These are phyloP conservation scores for Eulemur mongoz DNA, from an alignment of 2,797 vertebrate genomes.

Conservation along the genomic window DNA sequence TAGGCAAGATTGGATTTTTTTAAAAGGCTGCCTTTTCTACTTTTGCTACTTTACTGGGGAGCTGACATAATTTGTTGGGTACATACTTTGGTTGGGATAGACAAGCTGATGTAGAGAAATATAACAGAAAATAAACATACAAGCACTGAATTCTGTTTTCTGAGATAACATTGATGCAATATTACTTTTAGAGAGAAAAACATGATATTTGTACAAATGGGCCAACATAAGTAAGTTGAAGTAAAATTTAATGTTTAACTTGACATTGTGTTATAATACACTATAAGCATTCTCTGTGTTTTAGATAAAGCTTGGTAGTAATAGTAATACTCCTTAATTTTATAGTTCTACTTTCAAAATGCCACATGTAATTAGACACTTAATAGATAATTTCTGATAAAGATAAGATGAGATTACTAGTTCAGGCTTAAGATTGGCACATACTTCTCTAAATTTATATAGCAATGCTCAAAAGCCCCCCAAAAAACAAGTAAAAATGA, in stretches of 20 bases:
- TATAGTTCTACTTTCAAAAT: conserved; percentile 33
- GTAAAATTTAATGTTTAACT: background rate
- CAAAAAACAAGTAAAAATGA: background rate
- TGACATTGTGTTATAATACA: background rate
- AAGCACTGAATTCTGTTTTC: background rate
- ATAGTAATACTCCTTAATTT: background rate
- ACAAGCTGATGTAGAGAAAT: background rate
- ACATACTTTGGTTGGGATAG: background rate
- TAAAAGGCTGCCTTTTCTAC: background rate
- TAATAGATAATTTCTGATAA: background rate
- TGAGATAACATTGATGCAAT: background rate
- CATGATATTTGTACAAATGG: background rate
- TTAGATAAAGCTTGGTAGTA: background rate
- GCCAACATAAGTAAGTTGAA: background rate
- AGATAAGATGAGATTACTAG: background rate
- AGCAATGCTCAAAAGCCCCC: background rate
- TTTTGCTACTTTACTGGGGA: background rate
- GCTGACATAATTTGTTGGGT: conserved; percentile 34
- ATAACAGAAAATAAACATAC: background rate
- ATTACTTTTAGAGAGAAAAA: background rate
- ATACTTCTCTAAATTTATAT: background rate
- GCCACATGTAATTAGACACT: background rate
- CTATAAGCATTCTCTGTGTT: background rate
- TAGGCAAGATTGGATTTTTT: background rate
- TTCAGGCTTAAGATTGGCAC: background rate